A percentile compares a stretch with the other conserved stretches of the same genome.
Conservation (phyloP, 2,797 vertebrate species). For the Danio choprae region DNA sequence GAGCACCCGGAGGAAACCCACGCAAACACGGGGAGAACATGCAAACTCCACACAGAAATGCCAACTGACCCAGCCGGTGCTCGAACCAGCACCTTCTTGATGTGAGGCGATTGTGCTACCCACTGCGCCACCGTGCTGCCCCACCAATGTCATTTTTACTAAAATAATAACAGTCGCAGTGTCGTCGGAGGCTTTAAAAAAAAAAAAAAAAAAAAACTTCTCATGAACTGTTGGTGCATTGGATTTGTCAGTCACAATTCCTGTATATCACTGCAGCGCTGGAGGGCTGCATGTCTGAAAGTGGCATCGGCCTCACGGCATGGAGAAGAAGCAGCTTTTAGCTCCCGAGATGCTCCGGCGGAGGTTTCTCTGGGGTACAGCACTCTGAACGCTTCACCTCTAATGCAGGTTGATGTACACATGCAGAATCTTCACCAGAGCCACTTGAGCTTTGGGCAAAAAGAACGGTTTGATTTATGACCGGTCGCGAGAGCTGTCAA, state of each 20-base stretch:
- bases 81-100: no score
- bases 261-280: conserved; percentile 3
- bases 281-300: conserved; percentile 9
- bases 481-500: conserved; percentile 48
- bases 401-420: conserved; percentile 54
- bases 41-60: no score
- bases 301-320: not conserved
- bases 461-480: conserved; percentile 56
- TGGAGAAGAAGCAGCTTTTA: conserved; percentile 37
- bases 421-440: conserved; percentile 37
- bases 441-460: conserved; percentile 42
- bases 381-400: conserved; percentile 35
- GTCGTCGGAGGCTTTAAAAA: not conserved
- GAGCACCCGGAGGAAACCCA: no score
- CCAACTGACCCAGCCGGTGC: no score
- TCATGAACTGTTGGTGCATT: not conserved
- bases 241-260: conserved; percentile 8
- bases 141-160: no score
- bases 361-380: conserved; percentile 39
- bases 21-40: no score
- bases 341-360: conserved; percentile 19
- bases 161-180: no score
- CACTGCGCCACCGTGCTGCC: no score
- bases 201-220: not conserved
- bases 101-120: no score